Percentiles rank a stretch among this genome's conserved stretches.
phyloP scores from a whole-genome alignment of 2,797 vertebrate genomes.

The Triplophysa bombifrons region DNA sequence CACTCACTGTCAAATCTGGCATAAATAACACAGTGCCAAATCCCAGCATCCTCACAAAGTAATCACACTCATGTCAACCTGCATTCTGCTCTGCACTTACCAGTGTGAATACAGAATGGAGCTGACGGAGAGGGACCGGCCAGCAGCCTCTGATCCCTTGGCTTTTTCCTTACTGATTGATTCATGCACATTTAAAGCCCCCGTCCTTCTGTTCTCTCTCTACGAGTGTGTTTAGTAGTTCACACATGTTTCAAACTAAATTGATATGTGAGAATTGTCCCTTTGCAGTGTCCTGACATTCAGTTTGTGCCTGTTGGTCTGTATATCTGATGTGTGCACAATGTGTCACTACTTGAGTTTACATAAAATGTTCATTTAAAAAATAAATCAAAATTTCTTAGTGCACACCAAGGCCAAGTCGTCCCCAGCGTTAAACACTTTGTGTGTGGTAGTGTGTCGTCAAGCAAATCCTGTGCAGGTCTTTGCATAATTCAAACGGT shows the following conservation, averaged over 20 bases:
- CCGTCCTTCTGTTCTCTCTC: background rate
- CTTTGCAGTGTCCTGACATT: background rate
- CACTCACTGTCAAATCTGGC: constrained; percentile 36
- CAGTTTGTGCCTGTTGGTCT: background rate
- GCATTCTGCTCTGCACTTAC: constrained; percentile 9
- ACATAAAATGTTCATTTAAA: no score
- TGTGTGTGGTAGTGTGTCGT: background rate
- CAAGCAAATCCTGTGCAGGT: constrained; percentile 6
- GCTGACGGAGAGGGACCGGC: constrained; percentile 4
- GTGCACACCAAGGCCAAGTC: background rate
- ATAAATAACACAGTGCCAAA: constrained; percentile 36
- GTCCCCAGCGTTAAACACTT: background rate
- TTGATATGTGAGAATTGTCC: constrained; percentile 15
- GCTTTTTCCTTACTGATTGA: constrained; percentile 21
- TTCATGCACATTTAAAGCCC: background rate
- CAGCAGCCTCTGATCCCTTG: constrained; percentile 11
- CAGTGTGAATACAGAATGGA: constrained; percentile 36
- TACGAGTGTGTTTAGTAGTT: constrained; percentile 14
- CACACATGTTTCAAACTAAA: background rate
- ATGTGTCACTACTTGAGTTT: background rate
- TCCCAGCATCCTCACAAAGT: constrained; percentile 20
- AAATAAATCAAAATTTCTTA: background rate
- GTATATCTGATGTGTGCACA: background rate
- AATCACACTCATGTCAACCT: constrained; percentile 41
- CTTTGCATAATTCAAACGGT: constrained; percentile 47